Conservation (phyloP, 2,113 vertebrate species). For the Paradoxurus hermaphroditus region DNA sequence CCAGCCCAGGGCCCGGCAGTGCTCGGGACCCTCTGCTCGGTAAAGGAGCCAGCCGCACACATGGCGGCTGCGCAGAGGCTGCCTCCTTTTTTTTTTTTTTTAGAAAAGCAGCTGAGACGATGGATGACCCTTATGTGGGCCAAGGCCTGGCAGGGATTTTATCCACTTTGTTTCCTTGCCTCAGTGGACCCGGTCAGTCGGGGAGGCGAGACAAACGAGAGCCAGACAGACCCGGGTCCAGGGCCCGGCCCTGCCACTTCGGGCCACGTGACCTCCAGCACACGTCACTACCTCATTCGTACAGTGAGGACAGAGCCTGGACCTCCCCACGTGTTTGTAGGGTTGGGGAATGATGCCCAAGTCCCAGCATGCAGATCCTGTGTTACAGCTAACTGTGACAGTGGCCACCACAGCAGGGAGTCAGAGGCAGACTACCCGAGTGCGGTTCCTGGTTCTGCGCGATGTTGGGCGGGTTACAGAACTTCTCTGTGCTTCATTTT, state of each 20-base stretch:
- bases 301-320: background rate
- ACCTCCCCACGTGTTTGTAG: background rate
- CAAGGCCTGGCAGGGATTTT: background rate
- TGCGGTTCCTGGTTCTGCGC: background rate
- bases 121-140: background rate
- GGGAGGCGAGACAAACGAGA: background rate
- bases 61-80: background rate
- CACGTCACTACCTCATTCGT: background rate
- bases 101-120: background rate
- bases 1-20: background rate
- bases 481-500: background rate
- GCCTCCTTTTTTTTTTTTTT: background rate
- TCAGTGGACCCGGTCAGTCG: background rate
- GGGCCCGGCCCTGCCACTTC: background rate
- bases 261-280: background rate
- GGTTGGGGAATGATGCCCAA: background rate
- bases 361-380: background rate
- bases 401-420: background rate
- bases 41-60: background rate
- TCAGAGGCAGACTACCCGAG: background rate
- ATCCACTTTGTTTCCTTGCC: background rate
- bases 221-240: background rate
- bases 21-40: background rate
- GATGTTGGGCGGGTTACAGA: background rate
- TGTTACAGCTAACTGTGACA: background rate